Evolutionary conservation across 2,113 vertebrate species (phyloP).

Genomic region (Neoarius graeffei): DNA sequence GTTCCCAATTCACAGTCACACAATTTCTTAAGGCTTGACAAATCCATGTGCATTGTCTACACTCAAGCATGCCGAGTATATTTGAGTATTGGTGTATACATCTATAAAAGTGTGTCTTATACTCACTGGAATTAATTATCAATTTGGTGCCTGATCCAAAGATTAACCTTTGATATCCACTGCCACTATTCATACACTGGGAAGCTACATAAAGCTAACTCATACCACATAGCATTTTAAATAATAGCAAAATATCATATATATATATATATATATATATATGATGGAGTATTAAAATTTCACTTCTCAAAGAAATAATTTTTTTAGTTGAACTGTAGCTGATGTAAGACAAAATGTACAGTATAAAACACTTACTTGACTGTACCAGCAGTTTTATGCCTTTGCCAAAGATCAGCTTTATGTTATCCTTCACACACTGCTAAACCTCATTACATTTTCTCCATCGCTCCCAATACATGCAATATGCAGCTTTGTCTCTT

Average conservation of each 20-base stretch:
- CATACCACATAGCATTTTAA: not conserved
- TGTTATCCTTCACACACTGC: conserved; percentile 42
- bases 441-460: conserved; percentile 10
- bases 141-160: conserved; percentile 40
- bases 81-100: too few species aligned
- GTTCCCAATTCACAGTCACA: conserved; percentile 32
- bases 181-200: not conserved
- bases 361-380: conserved; percentile 42
- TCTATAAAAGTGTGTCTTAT: not conserved
- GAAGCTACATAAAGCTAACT: not conserved
- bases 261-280: too few species aligned
- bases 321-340: not conserved
- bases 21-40: conserved; percentile 8
- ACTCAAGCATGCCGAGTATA: too few species aligned
- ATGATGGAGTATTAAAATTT: not conserved
- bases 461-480: not conserved
- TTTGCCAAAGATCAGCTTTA: conserved; percentile 42
- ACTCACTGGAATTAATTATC: conserved; percentile 40
- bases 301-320: not conserved
- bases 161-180: conserved; percentile 10
- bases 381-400: conserved; percentile 48
- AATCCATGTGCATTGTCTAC: not conserved
- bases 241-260: not conserved
- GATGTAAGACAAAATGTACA: not conserved
- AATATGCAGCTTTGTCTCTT: not conserved